A percentile compares a stretch with the other conserved stretches of the same genome.
phyloP scores from a whole-genome alignment of 2,113 vertebrate genomes.

The Chloropsis hardwickii region DNA sequence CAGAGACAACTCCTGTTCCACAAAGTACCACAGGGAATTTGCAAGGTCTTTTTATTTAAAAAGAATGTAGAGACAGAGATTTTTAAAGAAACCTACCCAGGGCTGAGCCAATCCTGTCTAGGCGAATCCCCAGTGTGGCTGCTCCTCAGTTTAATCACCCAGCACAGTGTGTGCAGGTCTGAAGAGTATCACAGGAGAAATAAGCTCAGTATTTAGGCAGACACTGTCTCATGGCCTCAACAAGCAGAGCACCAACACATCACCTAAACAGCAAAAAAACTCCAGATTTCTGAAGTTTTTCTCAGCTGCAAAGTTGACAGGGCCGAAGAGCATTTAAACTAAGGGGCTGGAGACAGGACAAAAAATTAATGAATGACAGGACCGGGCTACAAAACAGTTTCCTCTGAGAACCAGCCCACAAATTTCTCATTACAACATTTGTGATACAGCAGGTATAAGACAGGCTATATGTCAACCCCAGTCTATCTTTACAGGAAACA shows the following conservation, averaged over 20 bases:
- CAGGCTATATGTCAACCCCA: slow-evolving; percentile 22
- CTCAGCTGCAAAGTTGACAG: neutral
- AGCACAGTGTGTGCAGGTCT: neutral
- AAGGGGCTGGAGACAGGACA: neutral
- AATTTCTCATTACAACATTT: neutral
- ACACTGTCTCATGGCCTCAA: fast-evolving
- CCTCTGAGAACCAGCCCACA: neutral
- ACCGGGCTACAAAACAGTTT: neutral
- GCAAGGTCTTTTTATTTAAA: neutral
- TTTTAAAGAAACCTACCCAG: neutral
- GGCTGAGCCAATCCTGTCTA: neutral
- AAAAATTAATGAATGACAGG: neutral
- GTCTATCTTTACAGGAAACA: slow-evolving; percentile 46
- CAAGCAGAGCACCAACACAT: neutral
- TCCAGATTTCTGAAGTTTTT: neutral
- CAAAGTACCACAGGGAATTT: fast-evolving
- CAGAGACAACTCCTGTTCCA: neutral
- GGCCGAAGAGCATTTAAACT: neutral
- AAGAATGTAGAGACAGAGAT: neutral
- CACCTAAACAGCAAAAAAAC: neutral
- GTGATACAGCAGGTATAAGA: neutral
- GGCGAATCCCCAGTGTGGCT: neutral
- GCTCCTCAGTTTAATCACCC: neutral
- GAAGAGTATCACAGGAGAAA: neutral
- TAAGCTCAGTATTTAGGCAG: neutral